Base-by-base conservation (phyloP, 2,888 invertebrate species). In the Apotomis capreana region DNA sequence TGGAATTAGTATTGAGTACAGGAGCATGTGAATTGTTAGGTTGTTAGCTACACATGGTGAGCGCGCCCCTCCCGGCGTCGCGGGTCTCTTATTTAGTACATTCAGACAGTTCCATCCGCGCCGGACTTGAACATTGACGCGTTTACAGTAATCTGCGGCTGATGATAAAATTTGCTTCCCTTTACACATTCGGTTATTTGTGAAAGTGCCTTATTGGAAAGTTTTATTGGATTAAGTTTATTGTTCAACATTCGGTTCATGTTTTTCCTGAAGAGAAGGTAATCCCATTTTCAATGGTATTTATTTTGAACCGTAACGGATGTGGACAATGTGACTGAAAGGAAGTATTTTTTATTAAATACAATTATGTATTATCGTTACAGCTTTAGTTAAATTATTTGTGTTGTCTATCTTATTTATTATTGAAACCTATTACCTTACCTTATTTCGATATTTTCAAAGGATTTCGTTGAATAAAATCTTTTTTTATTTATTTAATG, bases 61-160 rank as follows among this genome's bases (percentile, higher is more conserved):
- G 81, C 81, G 77, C 78, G 80, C 80, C 86, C 86, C 88, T 84
- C 87, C 87, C 86, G 78, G 81, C 83, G 82, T 70, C 82, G 79
- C 76, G 77, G 78, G 78, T 80, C 80, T 86, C 85, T 85, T 84
- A 83, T 87, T 87, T 79, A 81, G 77, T 74, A 63, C 44, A 59
- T 55, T 65, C 63, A 79, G 80, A 82, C 85, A 90, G 92, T 91
- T 79, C 78, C 87, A 85, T 85, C 83, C 87, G 88, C 82, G 87
- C 83, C 82, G 78, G 85, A 82, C 81, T 80, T 80, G 82, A 78
- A 80, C 81, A 80, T 81, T 80, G 87, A 89, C 90, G 91, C 84
- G 85, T 84, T 76, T 77, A 77, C 78, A 75, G 77, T 68, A 72
- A 77, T 75, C 73, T 62, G 75, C 73, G 61, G 67, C 74, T 69